Conservation (phyloP, 2,888 invertebrate genomes). For the Chrysolina oricalcia region DNA sequence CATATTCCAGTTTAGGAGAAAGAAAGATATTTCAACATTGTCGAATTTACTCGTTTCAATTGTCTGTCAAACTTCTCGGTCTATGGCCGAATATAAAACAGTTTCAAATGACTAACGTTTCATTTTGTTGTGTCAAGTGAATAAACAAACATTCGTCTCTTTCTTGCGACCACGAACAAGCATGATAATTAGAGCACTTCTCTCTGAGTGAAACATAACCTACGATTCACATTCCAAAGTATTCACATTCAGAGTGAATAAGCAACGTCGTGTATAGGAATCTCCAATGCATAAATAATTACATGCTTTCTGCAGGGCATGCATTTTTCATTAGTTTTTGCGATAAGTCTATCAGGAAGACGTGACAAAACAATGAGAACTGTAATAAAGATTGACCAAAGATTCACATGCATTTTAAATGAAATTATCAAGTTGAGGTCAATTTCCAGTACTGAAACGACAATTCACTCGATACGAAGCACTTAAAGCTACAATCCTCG, state of each 20-base stretch:
- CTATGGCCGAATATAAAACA: too few species aligned
- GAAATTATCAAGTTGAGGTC: not conserved
- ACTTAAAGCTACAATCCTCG: not conserved
- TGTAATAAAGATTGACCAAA: not conserved
- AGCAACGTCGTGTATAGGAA: not conserved
- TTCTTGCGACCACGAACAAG: too few species aligned
- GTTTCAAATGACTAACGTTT: too few species aligned
- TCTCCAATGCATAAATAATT: conserved; percentile 20
- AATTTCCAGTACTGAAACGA: not conserved
- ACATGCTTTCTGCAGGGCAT: conserved; percentile 23
- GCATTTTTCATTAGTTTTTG: conserved; percentile 24
- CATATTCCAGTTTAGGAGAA: too few species aligned
- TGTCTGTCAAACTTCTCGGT: too few species aligned
- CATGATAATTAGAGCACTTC: too few species aligned
- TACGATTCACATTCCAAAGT: too few species aligned
- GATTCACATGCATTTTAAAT: not conserved
- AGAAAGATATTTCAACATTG: too few species aligned
- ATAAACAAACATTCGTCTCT: too few species aligned
- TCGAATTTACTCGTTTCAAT: too few species aligned
- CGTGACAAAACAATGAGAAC: conserved; percentile 21
- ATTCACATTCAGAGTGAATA: not conserved
- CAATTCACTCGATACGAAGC: not conserved
- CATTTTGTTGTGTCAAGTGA: too few species aligned
- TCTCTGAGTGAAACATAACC: too few species aligned
- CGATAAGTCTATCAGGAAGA: conserved; percentile 21